Percentiles rank a stretch among this genome's conserved stretches.
These are phyloP conservation scores for Solenodon paradoxus DNA, from an alignment of 2,113 vertebrate genomes.

Conservation along the genomic window DNA sequence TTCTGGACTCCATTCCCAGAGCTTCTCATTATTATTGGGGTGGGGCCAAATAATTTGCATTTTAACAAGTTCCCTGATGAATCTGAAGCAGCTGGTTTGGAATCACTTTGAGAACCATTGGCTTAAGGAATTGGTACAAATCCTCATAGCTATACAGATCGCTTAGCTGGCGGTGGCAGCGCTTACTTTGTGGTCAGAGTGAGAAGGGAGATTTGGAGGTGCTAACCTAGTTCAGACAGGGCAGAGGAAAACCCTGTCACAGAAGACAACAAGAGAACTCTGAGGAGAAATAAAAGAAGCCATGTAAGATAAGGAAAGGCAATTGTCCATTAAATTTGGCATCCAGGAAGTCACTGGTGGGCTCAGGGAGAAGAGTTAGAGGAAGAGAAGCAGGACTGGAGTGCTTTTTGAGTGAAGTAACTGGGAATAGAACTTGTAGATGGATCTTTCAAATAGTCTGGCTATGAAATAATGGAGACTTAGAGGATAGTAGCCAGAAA, in stretches of 20 bases:
- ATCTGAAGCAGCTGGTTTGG: neutral
- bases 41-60: neutral
- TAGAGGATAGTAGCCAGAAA: neutral
- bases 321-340: neutral
- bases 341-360: neutral
- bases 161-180: neutral
- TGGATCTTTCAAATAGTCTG: neutral
- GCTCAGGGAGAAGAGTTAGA: neutral
- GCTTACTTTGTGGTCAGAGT: neutral
- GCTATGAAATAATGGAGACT: neutral
- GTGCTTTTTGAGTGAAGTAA: neutral
- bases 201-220: neutral
- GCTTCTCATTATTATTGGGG: neutral
- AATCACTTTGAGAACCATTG: neutral
- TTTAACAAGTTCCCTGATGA: conserved; percentile 26
- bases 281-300: neutral
- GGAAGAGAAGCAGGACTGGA: neutral
- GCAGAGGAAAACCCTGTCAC: neutral
- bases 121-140: neutral
- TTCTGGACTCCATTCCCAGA: neutral
- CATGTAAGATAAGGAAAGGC: neutral
- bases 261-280: neutral
- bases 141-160: neutral
- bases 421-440: neutral
- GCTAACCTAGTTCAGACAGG: neutral